Evolutionary conservation across 2,888 invertebrate genomes (phyloP), one percentile per base, ranked within the genome.

Genomic region (Toxonevra muliebris): DNA sequence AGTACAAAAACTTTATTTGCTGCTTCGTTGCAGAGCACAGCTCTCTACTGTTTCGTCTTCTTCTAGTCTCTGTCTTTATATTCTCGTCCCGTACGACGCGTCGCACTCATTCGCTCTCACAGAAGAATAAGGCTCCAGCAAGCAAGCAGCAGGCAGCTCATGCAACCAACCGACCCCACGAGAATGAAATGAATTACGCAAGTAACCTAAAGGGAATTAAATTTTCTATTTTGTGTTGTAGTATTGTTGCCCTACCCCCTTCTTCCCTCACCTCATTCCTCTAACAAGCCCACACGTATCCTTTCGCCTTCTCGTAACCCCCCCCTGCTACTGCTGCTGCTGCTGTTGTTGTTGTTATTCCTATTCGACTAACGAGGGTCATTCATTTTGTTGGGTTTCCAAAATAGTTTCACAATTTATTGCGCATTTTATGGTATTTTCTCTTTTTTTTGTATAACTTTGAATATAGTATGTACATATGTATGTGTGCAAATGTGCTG

Each of bases 401-500:
- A 30, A 61, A 61, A 61, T 61, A 61, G 54, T 66, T 65, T 60
- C 53, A 53, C 53, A 65, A 60, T 65, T 66, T 66, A 66, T 66
- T 61, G 66, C 61, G 54, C 66, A 61, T 61, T 66, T 61, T 42
- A 59, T 61, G 13, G 15, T 4, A 54, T 60, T 61, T 58, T 65
- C 52, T 48, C 30, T 30, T 59, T 42, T 42, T 58, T 50, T 19
- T 45, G n/a, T 17, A 45, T 41, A 11, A 5, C 58, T 5, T 42
- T 53, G 10, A 17, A 12, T n/a, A n/a, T n/a, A n/a, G n/a, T n/a
- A n/a, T n/a, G n/a, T n/a, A n/a, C n/a, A n/a, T n/a, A n/a, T n/a
- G n/a, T n/a, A n/a, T n/a, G n/a, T n/a, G n/a, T 9, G 41, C 42
- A n/a, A 8, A 30, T n/a, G 4, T 20, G 3, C n/a, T 48, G 13